Conservation (phyloP, 1,140 invertebrate species). For the Drosophila kepulauana region DNA sequence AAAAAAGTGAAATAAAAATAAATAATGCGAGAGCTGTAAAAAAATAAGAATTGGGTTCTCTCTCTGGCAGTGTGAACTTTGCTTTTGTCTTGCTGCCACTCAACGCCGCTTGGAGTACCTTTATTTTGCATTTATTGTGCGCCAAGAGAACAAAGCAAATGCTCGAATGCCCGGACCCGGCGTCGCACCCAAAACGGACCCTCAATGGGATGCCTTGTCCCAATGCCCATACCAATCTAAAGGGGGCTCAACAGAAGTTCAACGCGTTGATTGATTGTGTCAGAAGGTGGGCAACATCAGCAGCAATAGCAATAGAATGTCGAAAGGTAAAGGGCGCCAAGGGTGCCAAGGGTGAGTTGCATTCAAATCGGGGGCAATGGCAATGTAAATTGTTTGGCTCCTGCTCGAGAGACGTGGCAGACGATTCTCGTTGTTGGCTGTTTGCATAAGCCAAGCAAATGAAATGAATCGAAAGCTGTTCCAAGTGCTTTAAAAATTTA, state of each 20-base stretch:
- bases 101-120: conserved; percentile 61
- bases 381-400: conserved; percentile 76
- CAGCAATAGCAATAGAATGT: conserved; percentile 12
- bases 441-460: conserved; percentile 78
- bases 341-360: conserved; percentile 28
- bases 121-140: conserved; percentile 76
- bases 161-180: conserved; percentile 34
- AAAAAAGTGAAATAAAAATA: background rate
- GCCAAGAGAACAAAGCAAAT: conserved; percentile 66
- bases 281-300: conserved; percentile 25
- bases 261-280: conserved; percentile 79
- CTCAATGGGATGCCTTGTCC: conserved; percentile 1
- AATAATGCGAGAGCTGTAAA: background rate
- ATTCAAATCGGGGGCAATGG: conserved; percentile 68
- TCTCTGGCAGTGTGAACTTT: conserved; percentile 47
- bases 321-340: background rate
- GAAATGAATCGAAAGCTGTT: conserved; percentile 69
- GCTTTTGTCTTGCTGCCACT: conserved; percentile 65
- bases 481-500: conserved; percentile 65
- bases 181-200: conserved; percentile 4
- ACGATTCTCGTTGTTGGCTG: conserved; percentile 47
- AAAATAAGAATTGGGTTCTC: conserved; percentile 40
- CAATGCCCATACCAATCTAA: background rate
- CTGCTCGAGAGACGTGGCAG: conserved; percentile 57
- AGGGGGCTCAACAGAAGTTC: conserved; percentile 38